A percentile compares a stretch with the other conserved stretches of the same genome.
phyloP scores from a whole-genome alignment of 2,797 vertebrate species.

The Brachyalestes nurse region DNA sequence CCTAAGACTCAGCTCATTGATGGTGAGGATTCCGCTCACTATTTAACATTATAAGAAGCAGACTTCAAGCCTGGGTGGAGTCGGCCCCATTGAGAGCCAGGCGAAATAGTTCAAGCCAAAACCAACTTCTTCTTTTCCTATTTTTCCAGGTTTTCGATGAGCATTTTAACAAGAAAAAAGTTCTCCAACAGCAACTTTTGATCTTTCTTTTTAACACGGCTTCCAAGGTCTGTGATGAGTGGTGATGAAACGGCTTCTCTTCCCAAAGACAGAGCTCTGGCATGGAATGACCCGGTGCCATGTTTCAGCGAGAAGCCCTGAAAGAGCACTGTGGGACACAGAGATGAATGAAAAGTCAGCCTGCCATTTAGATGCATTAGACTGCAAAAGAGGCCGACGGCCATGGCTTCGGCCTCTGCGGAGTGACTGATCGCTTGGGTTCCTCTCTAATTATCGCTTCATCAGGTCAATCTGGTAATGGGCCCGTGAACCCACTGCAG shows the following conservation, averaged over 20 bases:
- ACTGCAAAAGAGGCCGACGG: slow-evolving; percentile 16
- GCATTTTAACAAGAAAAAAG: not conserved
- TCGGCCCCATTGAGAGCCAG: not conserved
- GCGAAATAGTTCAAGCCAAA: too few relatives aligned
- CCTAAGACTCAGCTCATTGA: too few relatives aligned
- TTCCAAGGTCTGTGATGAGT: not conserved
- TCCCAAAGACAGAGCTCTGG: not conserved
- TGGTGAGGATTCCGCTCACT: too few relatives aligned
- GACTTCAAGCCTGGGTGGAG: not conserved
- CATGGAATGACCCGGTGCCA: not conserved
- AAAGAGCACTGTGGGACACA: not conserved
- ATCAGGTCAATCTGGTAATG: slow-evolving; percentile 45
- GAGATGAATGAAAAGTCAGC: slow-evolving; percentile 4
- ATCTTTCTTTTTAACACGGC: not conserved
- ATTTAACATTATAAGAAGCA: too few relatives aligned
- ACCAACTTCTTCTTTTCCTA: not conserved
- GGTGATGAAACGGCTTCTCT: not conserved
- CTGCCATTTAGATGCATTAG: slow-evolving; percentile 29
- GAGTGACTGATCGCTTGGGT: slow-evolving; percentile 32
- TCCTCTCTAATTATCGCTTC: slow-evolving; percentile 43
- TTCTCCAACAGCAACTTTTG: not conserved
- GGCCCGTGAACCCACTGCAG: not conserved
- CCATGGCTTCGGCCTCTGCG: not conserved
- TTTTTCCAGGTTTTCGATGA: not conserved
- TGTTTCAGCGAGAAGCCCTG: not conserved